Base-by-base conservation (phyloP, 2,113 vertebrate genomes). In the Eurystomus gularis region DNA sequence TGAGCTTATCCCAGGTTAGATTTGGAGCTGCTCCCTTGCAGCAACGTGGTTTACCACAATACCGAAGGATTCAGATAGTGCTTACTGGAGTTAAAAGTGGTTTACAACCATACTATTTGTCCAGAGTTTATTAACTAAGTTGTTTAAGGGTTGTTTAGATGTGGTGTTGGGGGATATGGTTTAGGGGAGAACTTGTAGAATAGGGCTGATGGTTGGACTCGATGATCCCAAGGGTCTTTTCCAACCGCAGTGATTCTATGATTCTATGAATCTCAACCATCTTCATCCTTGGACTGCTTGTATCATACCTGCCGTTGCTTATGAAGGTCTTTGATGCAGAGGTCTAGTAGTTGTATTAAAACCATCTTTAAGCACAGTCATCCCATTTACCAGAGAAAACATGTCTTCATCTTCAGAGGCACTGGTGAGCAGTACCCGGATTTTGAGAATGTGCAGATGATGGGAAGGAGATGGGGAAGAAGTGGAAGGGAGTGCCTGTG, bases 1-100 rank as follows among this genome's bases (percentile, higher is more conserved):
- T 86, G 85, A 96, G 64, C 93, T 95, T 64, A 54, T 37, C 91
- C 89, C 89, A 79, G 81, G 80, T 78, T 91, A 57, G 86, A 68
- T 64, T 58, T 88, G 91, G 91, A 95, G 77, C 62, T 58, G 80
- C 72, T 95, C 69, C 76, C 76, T 48, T 86, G 68, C 90, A 68
- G 68, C 85, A 42, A 9, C 1, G 6, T 46, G 62, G 12, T 69
- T 93, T 86, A 25, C 60, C 35, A 13, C 44, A 19, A 10, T 17
- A 65, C 76, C 76, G 69, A 6, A 42, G 76, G 55, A 77, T 82
- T 68, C 64, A 49, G 52, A 79, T 44, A 28, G 40, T 21, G 35
- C 68, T 82, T 29, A 21, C 66, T 88, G 68, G 40, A n/a, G 52
- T 72, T 33, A 14, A 75, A 28, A 87, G 17, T 48, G 19, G 10